Evolutionary conservation across 2,797 vertebrate species (phyloP).

Genomic region (Pseudochaenichthys georgianus): DNA sequence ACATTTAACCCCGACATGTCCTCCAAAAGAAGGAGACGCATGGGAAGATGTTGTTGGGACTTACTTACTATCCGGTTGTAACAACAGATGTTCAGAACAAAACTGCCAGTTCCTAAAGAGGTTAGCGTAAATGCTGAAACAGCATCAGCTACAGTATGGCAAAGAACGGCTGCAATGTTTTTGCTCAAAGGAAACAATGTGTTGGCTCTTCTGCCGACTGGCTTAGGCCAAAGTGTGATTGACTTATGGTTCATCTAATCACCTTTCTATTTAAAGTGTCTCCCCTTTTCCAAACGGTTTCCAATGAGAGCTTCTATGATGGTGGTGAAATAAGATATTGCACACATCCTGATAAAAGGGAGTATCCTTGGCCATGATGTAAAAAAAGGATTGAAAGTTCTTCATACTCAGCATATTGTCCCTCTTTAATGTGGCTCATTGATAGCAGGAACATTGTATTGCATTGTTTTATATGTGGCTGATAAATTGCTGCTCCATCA

Average conservation of each 20-base stretch:
- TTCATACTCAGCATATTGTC: slow-evolving; percentile 9
- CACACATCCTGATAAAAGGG: background rate
- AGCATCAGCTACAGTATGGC: too few species aligned
- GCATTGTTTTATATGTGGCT: slow-evolving; percentile 29
- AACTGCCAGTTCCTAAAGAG: too few species aligned
- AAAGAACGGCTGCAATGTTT: too few species aligned
- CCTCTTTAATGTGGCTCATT: slow-evolving; percentile 18
- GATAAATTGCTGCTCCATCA: slow-evolving; percentile 38
- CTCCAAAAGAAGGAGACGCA: background rate
- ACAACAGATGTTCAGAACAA: background rate
- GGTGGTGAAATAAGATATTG: too few species aligned
- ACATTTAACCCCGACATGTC: background rate
- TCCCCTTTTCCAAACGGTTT: too few species aligned
- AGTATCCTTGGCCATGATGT: background rate
- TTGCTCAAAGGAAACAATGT: too few species aligned
- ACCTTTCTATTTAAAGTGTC: too few species aligned
- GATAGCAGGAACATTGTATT: slow-evolving; percentile 8
- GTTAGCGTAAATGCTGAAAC: too few species aligned
- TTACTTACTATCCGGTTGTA: background rate
- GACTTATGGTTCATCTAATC: too few species aligned
- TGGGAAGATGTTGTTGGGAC: background rate
- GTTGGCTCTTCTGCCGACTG: too few species aligned
- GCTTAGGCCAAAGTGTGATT: too few species aligned
- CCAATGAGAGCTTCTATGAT: too few species aligned
- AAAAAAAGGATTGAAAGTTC: background rate